Conservation (phyloP, 2,113 vertebrate genomes). For the Mustelus asterias region DNA sequence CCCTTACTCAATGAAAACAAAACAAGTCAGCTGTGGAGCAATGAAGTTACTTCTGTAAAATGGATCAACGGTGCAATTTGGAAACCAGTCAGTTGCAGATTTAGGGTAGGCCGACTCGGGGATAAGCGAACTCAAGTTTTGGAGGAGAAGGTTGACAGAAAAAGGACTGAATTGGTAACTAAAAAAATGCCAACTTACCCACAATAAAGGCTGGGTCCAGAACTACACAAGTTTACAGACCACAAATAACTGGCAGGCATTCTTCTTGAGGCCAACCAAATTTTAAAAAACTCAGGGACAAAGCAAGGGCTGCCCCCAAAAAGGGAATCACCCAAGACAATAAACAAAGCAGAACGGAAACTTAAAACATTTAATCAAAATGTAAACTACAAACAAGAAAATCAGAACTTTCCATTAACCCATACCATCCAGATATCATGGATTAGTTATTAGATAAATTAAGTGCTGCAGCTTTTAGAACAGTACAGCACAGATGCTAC, state of each 20-base stretch:
- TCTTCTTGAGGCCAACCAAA: too few relatives aligned
- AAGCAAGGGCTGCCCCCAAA: too few relatives aligned
- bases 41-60: conserved; percentile 1
- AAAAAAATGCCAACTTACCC: neutral
- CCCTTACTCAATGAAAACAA: neutral
- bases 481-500: too few relatives aligned
- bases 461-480: neutral
- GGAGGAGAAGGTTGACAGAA: neutral
- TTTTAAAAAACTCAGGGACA: too few relatives aligned
- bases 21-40: neutral
- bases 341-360: too few relatives aligned
- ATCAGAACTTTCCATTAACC: neutral
- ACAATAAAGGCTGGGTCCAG: neutral
- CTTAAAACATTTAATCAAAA: too few relatives aligned
- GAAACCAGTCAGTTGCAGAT: neutral
- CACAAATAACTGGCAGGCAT: neutral
- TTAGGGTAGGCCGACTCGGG: neutral
- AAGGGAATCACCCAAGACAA: too few relatives aligned
- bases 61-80: neutral
- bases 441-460: neutral
- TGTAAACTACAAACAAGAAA: too few relatives aligned
- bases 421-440: neutral
- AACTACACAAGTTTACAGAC: neutral
- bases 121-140: neutral
- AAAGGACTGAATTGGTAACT: neutral